Conservation (phyloP, 2,797 vertebrate species). For the Euthynnus affinis region DNA sequence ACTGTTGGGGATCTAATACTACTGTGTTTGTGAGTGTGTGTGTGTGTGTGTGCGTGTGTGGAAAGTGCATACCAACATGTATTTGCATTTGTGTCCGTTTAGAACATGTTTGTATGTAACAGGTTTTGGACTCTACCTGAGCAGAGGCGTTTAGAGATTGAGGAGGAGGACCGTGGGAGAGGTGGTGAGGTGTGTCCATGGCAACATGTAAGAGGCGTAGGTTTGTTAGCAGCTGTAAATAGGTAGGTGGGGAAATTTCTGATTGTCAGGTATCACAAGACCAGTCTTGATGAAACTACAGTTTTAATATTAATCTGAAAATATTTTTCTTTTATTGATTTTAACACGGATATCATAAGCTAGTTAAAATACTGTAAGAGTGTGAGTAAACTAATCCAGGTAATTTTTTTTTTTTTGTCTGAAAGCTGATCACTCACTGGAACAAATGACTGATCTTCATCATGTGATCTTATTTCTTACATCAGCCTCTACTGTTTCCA, state of each 20-base stretch:
- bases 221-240: too few species aligned
- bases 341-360: background rate
- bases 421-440: background rate
- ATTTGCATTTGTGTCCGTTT: background rate
- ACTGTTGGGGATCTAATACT: constrained; percentile 31
- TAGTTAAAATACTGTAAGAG: background rate
- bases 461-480: constrained; percentile 10
- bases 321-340: background rate
- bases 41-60: background rate
- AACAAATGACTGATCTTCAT: background rate
- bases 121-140: too few species aligned
- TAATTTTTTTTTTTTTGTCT: background rate
- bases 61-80: too few species aligned
- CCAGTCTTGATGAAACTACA: too few species aligned
- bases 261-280: too few species aligned
- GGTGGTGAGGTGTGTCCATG: too few species aligned
- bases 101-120: too few species aligned
- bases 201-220: too few species aligned
- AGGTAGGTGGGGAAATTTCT: too few species aligned
- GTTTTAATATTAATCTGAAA: too few species aligned
- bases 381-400: background rate
- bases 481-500: constrained; percentile 18
- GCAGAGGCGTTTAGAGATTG: too few species aligned
- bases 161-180: too few species aligned
- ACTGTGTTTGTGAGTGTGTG: constrained; percentile 24